A percentile compares a stretch with the other conserved stretches of the same genome.
Evolutionary conservation across 2,113 vertebrate genomes (phyloP).

Genomic region (Stercorarius parasiticus): DNA sequence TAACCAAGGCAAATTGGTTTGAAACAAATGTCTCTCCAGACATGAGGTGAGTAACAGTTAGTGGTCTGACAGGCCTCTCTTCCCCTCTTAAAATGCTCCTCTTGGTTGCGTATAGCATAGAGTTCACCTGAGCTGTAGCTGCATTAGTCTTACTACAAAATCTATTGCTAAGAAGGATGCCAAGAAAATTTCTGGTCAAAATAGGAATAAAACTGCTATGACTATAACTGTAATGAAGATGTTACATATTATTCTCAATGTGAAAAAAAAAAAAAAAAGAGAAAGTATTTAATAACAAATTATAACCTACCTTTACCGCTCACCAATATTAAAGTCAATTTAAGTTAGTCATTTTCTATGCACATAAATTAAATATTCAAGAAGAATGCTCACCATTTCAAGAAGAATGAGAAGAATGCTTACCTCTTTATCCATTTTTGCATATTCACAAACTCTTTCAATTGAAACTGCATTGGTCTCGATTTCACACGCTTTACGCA

Average conservation of each 20-base stretch:
- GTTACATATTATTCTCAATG: neutral
- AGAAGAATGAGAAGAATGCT: neutral
- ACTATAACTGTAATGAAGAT: neutral
- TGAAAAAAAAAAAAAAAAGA: neutral
- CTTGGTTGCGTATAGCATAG: neutral
- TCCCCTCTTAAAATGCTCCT: neutral
- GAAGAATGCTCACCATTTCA: neutral
- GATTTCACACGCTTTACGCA: constrained; percentile 70
- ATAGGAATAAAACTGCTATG: neutral
- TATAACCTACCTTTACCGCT: neutral
- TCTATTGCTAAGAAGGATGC: neutral
- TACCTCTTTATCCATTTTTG: constrained; percentile 71
- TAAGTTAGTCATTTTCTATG: neutral
- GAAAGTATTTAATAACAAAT: neutral
- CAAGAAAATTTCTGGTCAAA: neutral
- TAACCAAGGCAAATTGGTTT: neutral
- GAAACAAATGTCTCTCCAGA: neutral
- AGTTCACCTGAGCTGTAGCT: neutral
- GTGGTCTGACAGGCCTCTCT: neutral
- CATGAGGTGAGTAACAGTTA: neutral
- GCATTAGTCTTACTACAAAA: neutral
- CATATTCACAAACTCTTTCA: constrained; percentile 70
- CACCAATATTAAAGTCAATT: neutral
- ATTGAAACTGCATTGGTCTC: constrained; percentile 65
- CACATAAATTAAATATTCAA: neutral